Base-by-base conservation (phyloP, 2,113 vertebrate species). In the Apodemus sylvaticus region DNA sequence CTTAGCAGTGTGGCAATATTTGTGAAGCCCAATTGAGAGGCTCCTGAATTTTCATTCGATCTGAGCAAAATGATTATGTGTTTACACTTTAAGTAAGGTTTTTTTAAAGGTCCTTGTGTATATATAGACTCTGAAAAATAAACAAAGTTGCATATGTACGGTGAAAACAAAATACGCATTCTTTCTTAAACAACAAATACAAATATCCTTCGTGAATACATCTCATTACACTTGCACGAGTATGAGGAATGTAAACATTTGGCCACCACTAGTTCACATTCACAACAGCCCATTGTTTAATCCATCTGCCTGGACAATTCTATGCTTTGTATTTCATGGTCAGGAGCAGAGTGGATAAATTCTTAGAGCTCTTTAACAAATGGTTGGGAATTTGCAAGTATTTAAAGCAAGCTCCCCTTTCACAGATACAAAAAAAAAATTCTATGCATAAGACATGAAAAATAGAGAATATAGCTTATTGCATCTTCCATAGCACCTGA, bases 81-180 rank as follows among this genome's bases (percentile, higher is more conserved):
- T 87, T 87, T 88, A 29, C 92, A 94, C 96, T 95, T 98, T 90
- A 91, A 97, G 82, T 93, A 88, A 97, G 87, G 92, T 94, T 96
- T 97, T 94, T 96, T 95, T 95, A 97, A 98, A 98, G 94, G 66
- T 48, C 90, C 91, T 91, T 98, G 58, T 95, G 96, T 97, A 68
- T 96, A 88, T n/a, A 88, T 42, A 94, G 55, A 77, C 4, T 83
- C 71, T 77, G 53, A 58, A 86, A 66, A 74, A 78, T 81, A 96
- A 97, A 87, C 20, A 95, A 74, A 88, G 87, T 89, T 94, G 86
- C 55, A 29, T 58, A 73, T 89, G 45, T 70, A 34, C 55, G 26
- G 55, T 90, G 14, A 94, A 92, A 95, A 87, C 70, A 83, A 86
- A 96, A 60, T 62, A 87, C 73, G 82, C 89, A 79, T 93, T 78